Percentiles rank a stretch among this genome's conserved stretches.
Evolutionary conservation across 2,888 invertebrate species (phyloP).

Genomic region (Hololepta plana): DNA sequence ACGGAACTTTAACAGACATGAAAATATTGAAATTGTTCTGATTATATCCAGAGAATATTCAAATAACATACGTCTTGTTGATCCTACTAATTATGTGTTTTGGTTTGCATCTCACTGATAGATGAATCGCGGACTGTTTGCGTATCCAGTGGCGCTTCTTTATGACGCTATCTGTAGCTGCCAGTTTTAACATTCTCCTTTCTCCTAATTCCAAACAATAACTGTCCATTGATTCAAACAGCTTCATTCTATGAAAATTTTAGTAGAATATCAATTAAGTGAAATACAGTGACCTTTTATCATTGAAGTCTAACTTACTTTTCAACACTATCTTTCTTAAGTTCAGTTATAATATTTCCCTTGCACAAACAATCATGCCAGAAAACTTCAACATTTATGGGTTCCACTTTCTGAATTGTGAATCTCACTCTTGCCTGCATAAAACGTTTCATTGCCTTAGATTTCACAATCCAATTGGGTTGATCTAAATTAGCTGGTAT

Average conservation of each 20-base stretch:
- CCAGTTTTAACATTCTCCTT: constrained; percentile 64
- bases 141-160: constrained; percentile 64
- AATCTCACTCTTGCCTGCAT: constrained; percentile 31
- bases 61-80: too few species aligned
- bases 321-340: constrained; percentile 60
- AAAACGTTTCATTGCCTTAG: constrained; percentile 47
- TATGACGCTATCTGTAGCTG: constrained; percentile 53
- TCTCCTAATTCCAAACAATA: constrained; percentile 82
- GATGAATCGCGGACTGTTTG: constrained; percentile 29
- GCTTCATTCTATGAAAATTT: constrained; percentile 40
- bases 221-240: constrained; percentile 72
- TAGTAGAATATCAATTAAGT: constrained; percentile 3
- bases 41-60: too few species aligned
- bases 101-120: too few species aligned
- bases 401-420: constrained; percentile 67
- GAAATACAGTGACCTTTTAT: constrained; percentile 4
- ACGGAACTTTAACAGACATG: constrained; percentile 5
- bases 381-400: constrained; percentile 64
- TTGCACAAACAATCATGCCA: constrained; percentile 47
- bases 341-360: constrained; percentile 49
- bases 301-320: constrained; percentile 21
- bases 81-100: too few species aligned
- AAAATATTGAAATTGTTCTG: too few species aligned
- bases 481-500: constrained; percentile 47
- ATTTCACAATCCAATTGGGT: constrained; percentile 63